A percentile compares a stretch with the other conserved stretches of the same genome.
Conservation (phyloP, 2,113 vertebrate genomes). For the Pongo abelii region DNA sequence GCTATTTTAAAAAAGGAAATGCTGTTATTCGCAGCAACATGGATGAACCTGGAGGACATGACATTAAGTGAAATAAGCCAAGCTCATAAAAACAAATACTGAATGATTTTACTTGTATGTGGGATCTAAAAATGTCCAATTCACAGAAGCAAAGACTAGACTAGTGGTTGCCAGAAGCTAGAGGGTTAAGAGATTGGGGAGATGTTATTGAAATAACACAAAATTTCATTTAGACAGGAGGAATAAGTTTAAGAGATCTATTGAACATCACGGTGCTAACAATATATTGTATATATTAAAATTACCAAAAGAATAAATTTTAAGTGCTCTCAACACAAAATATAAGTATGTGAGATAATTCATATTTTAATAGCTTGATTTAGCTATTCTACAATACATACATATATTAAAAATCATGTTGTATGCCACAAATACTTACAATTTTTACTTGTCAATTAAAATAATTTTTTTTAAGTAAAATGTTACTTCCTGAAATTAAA, state of each 20-base stretch:
- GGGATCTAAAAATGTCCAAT: neutral
- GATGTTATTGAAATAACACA: neutral
- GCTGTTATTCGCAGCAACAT: neutral
- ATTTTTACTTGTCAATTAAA: too few species aligned
- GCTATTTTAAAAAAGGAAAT: neutral
- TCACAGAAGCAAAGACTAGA: neutral
- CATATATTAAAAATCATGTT: neutral
- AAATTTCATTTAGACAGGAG: neutral
- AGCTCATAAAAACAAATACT: neutral
- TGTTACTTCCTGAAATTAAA: neutral
- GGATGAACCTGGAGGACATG: neutral
- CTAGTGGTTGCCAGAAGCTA: neutral
- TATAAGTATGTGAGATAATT: neutral
- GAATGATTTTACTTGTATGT: neutral
- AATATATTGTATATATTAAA: neutral
- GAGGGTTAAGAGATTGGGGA: fast-evolving
- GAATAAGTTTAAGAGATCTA: neutral
- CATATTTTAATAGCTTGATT: neutral
- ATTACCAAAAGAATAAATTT: neutral
- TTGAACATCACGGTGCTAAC: neutral
- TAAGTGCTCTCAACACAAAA: neutral
- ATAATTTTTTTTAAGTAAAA: neutral
- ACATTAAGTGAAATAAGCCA: neutral
- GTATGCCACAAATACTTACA: too few species aligned
- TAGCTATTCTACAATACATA: neutral